Evolutionary conservation across 2,797 vertebrate genomes (phyloP), one percentile per base, ranked within the genome.

Genomic region (Arvicola amphibius): DNA sequence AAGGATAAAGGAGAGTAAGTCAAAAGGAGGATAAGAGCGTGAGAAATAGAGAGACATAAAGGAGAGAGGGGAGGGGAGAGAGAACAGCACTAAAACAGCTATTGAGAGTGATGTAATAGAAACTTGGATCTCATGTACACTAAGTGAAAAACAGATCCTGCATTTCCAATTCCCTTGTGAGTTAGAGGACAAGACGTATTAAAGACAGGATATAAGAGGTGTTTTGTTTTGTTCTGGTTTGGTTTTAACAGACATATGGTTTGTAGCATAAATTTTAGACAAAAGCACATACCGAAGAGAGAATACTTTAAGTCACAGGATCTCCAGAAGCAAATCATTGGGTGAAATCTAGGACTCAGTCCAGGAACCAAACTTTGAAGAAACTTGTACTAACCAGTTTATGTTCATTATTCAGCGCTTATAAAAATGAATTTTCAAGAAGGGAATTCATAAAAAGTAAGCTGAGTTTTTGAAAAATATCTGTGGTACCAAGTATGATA

Each of bases 371-470:
- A 43, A 84, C 77, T 48, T 85, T 48, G 17, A 53, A 85, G 59
- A 93, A 92, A 88, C 29, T 51, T 5, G 25, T 48, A 84, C 46
- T 21, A 27, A 80, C 34, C 48, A 29, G 25, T 91, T 90, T 40
- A 71, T 46, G 34, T 46, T 87, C 88, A 83, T 94, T 51, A 43
- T 76, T 59, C 21, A 81, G 34, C 81, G 51, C 74, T 94, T 74
- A 91, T 16, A 94, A 21, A 94, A 85, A 21, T 90, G 59, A 95
- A 53, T 48, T 73, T 93, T 94, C 73, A 96, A 81, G 21, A 16
- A 79, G 10, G 8, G 29, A 90, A 94, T 71, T 83, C 0, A 89
- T 90, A 88, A 77, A 81, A 86, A 21, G 56, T 43, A 48, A 76
- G 65, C 83, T 69, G n/a, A 27, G 74, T 87, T 88, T 63, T 12